Percentiles rank a stretch among this genome's conserved stretches.
phyloP scores from a whole-genome alignment of 1,140 invertebrate species.

The Frieseomelitta varia region DNA sequence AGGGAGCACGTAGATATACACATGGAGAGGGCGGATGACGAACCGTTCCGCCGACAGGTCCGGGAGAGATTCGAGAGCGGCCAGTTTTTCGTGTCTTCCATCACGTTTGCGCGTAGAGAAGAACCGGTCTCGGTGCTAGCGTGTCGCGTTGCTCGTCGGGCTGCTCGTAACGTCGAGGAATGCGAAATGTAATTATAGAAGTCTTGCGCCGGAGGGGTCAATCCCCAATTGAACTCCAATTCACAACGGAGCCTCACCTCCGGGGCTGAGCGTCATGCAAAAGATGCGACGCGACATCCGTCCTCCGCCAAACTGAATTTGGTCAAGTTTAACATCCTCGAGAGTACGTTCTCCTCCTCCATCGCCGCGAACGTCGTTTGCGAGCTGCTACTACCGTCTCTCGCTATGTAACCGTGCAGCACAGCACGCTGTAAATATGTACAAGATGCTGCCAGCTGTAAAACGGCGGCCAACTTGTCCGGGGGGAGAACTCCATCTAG shows the following conservation, averaged over 20 bases:
- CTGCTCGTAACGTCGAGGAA: constrained; percentile 66
- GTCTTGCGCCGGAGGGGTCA: constrained; percentile 67
- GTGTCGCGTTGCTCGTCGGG: constrained; percentile 62
- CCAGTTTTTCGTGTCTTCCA: constrained; percentile 26
- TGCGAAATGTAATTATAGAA: constrained; percentile 71
- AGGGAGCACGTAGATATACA: background rate
- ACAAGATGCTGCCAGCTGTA: background rate
- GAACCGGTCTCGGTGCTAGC: constrained; percentile 57
- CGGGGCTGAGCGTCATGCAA: constrained; percentile 21
- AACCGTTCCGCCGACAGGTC: background rate
- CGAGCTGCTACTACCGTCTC: background rate
- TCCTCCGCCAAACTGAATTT: constrained; percentile 51
- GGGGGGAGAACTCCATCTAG: background rate
- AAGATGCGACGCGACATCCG: background rate
- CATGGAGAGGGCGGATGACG: too few relatives aligned
- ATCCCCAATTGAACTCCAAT: constrained; percentile 70
- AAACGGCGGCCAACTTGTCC: background rate
- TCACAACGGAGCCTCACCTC: constrained; percentile 43
- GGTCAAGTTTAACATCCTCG: constrained; percentile 52
- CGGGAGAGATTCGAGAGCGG: background rate
- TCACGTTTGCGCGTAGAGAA: constrained; percentile 26
- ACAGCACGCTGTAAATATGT: background rate
- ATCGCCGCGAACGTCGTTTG: constrained; percentile 8
- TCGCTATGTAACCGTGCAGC: constrained; percentile 18
- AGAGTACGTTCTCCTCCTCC: background rate